Percentiles rank a stretch among this genome's conserved stretches.
phyloP scores from a whole-genome alignment of 2,888 invertebrate genomes.

The Yponomeuta plumbellus region DNA sequence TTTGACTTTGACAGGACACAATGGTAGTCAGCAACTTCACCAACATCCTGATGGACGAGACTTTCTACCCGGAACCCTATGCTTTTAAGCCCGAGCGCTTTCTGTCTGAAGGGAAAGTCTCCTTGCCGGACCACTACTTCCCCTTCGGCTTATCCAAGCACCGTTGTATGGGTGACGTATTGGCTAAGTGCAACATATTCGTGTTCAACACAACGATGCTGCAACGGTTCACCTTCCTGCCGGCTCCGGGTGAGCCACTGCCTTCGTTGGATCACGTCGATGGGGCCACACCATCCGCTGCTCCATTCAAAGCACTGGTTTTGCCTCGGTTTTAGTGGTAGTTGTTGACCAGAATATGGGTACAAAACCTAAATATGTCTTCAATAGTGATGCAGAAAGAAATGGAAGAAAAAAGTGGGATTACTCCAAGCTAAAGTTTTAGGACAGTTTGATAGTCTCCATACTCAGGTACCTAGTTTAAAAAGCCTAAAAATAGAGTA shows the following conservation, averaged over 20 bases:
- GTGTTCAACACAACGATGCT: conserved; percentile 83
- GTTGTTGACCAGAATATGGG: too few species aligned
- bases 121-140: conserved; percentile 81
- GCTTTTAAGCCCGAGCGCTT: conserved; percentile 86
- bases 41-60: conserved; percentile 81
- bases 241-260: conserved; percentile 78
- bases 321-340: conserved; percentile 51
- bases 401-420: too few species aligned
- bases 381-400: too few species aligned
- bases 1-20: conserved; percentile 76
- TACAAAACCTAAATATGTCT: too few species aligned
- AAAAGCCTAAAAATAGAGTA: too few species aligned
- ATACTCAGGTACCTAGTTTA: too few species aligned
- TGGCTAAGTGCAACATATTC: conserved; percentile 87
- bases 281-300: conserved; percentile 86
- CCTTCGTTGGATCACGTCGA: conserved; percentile 83
- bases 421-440: too few species aligned
- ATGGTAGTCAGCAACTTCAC: conserved; percentile 87
- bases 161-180: conserved; percentile 86
- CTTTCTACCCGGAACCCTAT: conserved; percentile 81
- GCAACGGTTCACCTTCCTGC: conserved; percentile 82
- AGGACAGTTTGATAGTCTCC: too few species aligned
- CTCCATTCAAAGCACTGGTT: conserved; percentile 82
- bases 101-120: conserved; percentile 77
- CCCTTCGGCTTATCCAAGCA: conserved; percentile 88